phyloP scores from a whole-genome alignment of 2,113 vertebrate genomes.

The Larimichthys polyactis region DNA sequence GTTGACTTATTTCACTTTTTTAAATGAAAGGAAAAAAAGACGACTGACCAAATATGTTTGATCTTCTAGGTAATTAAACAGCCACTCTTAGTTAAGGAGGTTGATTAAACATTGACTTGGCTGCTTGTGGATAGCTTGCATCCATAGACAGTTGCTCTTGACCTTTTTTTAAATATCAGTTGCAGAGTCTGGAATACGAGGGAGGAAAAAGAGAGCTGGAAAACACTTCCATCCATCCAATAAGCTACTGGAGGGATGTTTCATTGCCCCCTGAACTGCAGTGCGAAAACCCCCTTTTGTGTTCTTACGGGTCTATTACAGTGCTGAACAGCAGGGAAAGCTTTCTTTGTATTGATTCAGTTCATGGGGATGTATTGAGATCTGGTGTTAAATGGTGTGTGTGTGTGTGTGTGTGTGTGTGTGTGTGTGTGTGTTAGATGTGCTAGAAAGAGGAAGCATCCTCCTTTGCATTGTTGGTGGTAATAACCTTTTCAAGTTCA shows the following conservation, averaged over 20 bases:
- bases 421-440: constrained; percentile 11
- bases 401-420: too few species aligned
- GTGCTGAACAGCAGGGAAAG: constrained; percentile 31
- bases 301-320: not conserved
- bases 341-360: constrained; percentile 33
- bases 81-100: not conserved
- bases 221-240: not conserved
- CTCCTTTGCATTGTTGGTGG: constrained; percentile 65
- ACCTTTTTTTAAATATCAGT: not conserved
- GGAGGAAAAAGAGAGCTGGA: not conserved
- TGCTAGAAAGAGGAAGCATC: constrained; percentile 64
- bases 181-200: not conserved
- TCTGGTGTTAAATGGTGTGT: constrained; percentile 27
- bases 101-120: not conserved
- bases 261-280: constrained; percentile 20
- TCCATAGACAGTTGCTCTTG: not conserved
- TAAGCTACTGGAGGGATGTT: not conserved
- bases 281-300: constrained; percentile 14
- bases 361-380: constrained; percentile 15
- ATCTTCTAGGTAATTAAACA: not conserved
- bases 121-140: not conserved
- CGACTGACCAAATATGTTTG: not conserved
- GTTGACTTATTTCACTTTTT: not conserved
- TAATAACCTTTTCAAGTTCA: constrained; percentile 62
- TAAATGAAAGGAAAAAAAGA: not conserved